phyloP scores from a whole-genome alignment of 2,888 invertebrate species.

The Luperina testacea region DNA sequence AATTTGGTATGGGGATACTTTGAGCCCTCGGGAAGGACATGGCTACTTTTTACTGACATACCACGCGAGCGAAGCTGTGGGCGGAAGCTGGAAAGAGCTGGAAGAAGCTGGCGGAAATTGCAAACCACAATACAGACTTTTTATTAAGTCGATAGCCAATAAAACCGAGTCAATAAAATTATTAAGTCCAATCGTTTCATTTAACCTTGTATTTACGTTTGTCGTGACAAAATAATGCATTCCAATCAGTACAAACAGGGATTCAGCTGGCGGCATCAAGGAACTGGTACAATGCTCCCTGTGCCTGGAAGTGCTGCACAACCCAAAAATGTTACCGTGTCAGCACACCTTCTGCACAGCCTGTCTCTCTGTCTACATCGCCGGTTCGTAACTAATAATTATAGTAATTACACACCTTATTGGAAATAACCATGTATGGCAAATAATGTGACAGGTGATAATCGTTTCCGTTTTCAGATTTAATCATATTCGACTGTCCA shows the following conservation, averaged over 20 bases:
- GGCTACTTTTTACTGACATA: neutral
- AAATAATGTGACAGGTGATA: conserved; percentile 7
- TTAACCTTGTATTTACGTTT: conserved; percentile 27
- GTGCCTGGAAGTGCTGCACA: conserved; percentile 89
- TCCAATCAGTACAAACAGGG: conserved; percentile 63
- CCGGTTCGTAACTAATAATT: conserved; percentile 68
- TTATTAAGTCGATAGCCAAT: conserved; percentile 31
- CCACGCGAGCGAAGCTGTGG: neutral
- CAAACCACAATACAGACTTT: neutral
- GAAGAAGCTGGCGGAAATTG: too few relatives aligned
- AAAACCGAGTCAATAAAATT: conserved; percentile 35
- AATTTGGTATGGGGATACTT: neutral
- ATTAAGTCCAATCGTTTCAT: conserved; percentile 44
- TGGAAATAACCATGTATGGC: conserved; percentile 27
- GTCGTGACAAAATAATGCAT: conserved; percentile 42
- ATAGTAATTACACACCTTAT: conserved; percentile 29
- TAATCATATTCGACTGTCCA: conserved; percentile 88
- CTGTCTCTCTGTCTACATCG: conserved; percentile 89
- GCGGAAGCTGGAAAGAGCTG: too few relatives aligned
- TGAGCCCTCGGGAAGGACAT: neutral
- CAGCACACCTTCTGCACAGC: conserved; percentile 92
- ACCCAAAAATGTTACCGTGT: conserved; percentile 92
- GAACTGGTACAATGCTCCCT: conserved; percentile 91
- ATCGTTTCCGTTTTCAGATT: conserved; percentile 74
- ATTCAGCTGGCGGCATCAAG: conserved; percentile 87